Evolutionary conservation across 1,140 invertebrate species (phyloP).

Genomic region (Schlechtendalia chinensis): DNA sequence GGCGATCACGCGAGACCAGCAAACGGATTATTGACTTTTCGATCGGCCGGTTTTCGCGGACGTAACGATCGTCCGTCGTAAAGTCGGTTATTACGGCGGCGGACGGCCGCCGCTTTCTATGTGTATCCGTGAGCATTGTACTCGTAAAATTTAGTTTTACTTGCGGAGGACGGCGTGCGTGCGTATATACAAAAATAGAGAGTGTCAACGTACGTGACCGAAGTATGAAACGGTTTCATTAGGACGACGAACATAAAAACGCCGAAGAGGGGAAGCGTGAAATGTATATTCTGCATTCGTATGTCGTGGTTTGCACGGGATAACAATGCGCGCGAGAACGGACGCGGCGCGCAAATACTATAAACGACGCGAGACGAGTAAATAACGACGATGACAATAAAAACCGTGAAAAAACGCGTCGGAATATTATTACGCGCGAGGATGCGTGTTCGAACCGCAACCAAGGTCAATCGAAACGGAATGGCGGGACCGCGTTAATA

Average conservation of each 20-base stretch:
- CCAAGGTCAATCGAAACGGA: slow-evolving; percentile 26
- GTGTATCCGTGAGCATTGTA: not conserved
- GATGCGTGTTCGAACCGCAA: not conserved
- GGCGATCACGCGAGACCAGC: too few species aligned
- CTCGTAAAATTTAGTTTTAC: not conserved
- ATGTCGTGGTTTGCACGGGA: slow-evolving; percentile 35
- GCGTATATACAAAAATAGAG: slow-evolving; percentile 20
- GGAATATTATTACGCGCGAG: slow-evolving; percentile 27
- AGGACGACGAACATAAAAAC: slow-evolving; percentile 21
- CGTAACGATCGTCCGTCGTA: not conserved
- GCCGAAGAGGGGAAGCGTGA: not conserved
- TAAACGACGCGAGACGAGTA: slow-evolving; percentile 25
- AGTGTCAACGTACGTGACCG: slow-evolving; percentile 39
- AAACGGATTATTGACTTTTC: slow-evolving; percentile 5
- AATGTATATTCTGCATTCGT: not conserved
- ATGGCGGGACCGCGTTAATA: slow-evolving; percentile 14
- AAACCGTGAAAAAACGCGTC: slow-evolving; percentile 17
- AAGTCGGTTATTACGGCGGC: slow-evolving; percentile 12
- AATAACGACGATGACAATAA: slow-evolving; percentile 5
- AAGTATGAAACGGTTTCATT: slow-evolving; percentile 34
- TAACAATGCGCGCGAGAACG: slow-evolving; percentile 3
- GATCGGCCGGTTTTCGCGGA: not conserved
- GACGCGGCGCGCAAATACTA: not conserved
- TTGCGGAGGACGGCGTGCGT: not conserved
- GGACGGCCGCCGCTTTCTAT: not conserved